A percentile compares a stretch with the other conserved stretches of the same genome.
phyloP scores from a whole-genome alignment of 2,888 invertebrate species.

The Limnephilus lunatus region DNA sequence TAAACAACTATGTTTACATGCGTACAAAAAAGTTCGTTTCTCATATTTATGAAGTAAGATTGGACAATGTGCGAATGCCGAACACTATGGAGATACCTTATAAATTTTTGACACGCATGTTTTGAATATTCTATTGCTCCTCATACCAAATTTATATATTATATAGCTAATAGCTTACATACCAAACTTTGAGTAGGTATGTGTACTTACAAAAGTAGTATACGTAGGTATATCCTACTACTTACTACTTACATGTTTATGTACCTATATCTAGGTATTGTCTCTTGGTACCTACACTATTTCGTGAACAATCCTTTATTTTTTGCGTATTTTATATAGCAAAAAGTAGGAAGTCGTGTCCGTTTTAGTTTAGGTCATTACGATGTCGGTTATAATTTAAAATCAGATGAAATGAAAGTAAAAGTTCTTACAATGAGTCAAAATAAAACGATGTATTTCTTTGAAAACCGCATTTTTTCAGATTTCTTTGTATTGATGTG shows the following conservation, averaged over 20 bases:
- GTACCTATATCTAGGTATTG: neutral
- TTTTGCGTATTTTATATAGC: neutral
- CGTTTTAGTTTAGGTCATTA: neutral
- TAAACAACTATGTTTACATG: too few species aligned
- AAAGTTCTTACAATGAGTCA: neutral
- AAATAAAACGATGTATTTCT: neutral
- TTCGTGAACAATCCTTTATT: neutral
- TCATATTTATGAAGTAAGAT: too few species aligned
- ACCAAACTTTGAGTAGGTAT: too few species aligned
- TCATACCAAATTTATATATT: too few species aligned
- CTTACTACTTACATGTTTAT: neutral
- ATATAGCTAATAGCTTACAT: too few species aligned
- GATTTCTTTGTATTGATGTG: neutral
- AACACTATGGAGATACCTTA: too few species aligned
- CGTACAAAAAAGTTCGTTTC: too few species aligned
- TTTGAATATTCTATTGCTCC: too few species aligned
- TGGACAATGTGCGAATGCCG: too few species aligned
- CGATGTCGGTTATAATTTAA: neutral
- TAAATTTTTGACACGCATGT: too few species aligned
- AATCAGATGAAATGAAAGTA: neutral
- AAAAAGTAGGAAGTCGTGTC: slow-evolving; percentile 2
- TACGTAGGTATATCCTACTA: too few species aligned
- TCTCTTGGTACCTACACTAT: neutral
- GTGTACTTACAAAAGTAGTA: too few species aligned
- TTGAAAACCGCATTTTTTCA: neutral